Conservation (phyloP, 2,797 vertebrate species). For the Anguilla megastoma region DNA sequence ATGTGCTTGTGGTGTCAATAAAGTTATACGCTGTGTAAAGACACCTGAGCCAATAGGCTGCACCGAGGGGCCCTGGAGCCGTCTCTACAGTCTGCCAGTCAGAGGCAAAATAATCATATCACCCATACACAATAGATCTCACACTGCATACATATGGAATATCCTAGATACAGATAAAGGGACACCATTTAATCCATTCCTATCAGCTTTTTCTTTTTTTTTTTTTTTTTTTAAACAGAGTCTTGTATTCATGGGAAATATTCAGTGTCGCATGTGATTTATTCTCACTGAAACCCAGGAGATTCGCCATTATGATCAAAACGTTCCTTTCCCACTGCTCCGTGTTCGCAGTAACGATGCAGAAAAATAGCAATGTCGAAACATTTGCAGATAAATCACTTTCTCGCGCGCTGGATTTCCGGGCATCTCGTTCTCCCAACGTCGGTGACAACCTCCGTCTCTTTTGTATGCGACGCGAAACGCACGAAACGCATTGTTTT, state of each 20-base stretch:
- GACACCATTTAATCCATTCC: not conserved
- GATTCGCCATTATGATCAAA: constrained; percentile 19
- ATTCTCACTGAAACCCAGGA: constrained; percentile 16
- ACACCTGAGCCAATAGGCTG: not conserved
- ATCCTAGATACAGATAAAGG: not conserved
- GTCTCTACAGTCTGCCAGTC: not conserved
- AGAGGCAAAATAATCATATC: constrained; percentile 16
- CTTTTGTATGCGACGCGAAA: not conserved
- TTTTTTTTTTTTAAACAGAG: not conserved
- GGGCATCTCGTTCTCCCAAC: not conserved
- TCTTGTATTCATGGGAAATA: constrained; percentile 15
- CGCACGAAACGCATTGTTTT: not conserved
- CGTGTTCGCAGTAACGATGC: constrained; percentile 8
- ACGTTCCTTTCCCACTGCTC: not conserved
- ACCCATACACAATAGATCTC: not conserved
- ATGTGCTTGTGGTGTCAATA: not conserved
- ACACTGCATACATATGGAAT: constrained; percentile 10
- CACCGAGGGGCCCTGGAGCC: not conserved
- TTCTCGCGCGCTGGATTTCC: not conserved
- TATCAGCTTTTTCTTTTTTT: not conserved
- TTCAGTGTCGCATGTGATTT: constrained; percentile 1
- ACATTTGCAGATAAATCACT: constrained; percentile 12
- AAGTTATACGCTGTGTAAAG: not conserved
- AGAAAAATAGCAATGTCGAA: constrained; percentile 20
- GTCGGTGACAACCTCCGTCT: not conserved